Evolutionary conservation across 2,797 vertebrate species (phyloP).

Genomic region (Buphagus erythrorhynchus): DNA sequence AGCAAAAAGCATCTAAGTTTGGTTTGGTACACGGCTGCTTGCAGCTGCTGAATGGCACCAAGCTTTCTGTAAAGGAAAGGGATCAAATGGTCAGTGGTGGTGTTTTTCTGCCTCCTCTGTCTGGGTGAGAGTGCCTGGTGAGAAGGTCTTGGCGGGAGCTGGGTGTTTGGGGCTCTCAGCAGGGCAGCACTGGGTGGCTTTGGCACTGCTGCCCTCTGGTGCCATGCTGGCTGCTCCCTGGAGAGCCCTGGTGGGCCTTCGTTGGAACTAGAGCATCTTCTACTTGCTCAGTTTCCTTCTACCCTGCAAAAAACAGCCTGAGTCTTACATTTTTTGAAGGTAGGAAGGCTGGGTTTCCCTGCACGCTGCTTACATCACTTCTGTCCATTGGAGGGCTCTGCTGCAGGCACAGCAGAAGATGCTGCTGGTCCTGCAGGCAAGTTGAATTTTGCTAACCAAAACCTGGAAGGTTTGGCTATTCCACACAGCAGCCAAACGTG

Average conservation of each 20-base stretch:
- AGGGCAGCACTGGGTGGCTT: not conserved
- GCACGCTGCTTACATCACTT: accelerated
- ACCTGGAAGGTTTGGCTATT: not conserved
- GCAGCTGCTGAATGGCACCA: not conserved
- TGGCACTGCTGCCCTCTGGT: constrained; percentile 63
- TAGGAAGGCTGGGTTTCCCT: not conserved
- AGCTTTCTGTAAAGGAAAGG: not conserved
- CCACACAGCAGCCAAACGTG: not conserved
- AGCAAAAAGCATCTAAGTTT: not conserved
- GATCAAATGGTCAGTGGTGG: not conserved
- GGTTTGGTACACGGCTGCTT: accelerated
- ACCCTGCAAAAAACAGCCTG: not conserved
- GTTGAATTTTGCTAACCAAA: not conserved
- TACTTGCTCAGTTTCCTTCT: not conserved
- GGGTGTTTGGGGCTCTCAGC: not conserved
- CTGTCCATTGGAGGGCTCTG: not conserved
- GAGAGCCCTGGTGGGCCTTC: not conserved
- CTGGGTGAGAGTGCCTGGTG: accelerated
- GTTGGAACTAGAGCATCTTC: not conserved
- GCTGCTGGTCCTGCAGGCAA: not conserved
- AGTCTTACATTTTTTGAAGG: not conserved
- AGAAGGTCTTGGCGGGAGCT: not conserved
- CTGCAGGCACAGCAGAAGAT: not conserved
- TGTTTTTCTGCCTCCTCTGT: not conserved
- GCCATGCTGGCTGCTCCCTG: accelerated